These are phyloP conservation scores for Epistrophella euchroma DNA, from an alignment of 2,888 invertebrate species.

Conservation along the genomic window DNA sequence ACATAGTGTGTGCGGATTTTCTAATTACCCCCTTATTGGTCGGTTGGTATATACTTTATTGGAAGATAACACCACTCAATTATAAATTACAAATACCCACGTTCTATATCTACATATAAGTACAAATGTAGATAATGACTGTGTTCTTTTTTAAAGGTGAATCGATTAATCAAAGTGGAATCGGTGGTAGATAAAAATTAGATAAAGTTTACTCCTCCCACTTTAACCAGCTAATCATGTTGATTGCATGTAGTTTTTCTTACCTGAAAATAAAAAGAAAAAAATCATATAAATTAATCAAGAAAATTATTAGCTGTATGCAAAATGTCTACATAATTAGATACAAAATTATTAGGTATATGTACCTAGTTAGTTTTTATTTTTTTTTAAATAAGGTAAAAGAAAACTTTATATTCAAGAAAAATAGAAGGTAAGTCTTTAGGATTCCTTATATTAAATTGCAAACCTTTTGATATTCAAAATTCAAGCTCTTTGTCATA, in stretches of 20 bases:
- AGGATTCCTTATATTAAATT: too few relatives aligned
- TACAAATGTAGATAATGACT: constrained; percentile 30
- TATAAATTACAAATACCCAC: constrained; percentile 51
- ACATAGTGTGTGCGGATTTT: constrained; percentile 35
- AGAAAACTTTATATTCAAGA: too few relatives aligned
- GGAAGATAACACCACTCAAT: constrained; percentile 61
- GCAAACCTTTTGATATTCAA: too few relatives aligned
- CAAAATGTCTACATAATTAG: background rate
- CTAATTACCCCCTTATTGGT: constrained; percentile 46
- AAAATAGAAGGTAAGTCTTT: too few relatives aligned
- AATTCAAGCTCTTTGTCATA: too few relatives aligned
- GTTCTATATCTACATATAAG: too few relatives aligned
- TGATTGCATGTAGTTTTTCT: constrained; percentile 2
- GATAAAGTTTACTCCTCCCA: constrained; percentile 27
- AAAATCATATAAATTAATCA: constrained; percentile 13
- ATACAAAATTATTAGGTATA: background rate
- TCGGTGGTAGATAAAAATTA: constrained; percentile 14
- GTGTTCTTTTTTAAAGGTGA: constrained; percentile 23
- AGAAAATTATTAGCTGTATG: background rate
- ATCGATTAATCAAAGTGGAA: constrained; percentile 51
- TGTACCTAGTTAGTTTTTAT: background rate
- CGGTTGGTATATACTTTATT: constrained; percentile 8
- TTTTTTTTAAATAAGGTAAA: background rate
- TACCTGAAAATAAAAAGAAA: constrained; percentile 55
- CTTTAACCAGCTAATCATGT: background rate